Conservation (phyloP, 2,888 invertebrate genomes). For the Lepidonotus clava region DNA sequence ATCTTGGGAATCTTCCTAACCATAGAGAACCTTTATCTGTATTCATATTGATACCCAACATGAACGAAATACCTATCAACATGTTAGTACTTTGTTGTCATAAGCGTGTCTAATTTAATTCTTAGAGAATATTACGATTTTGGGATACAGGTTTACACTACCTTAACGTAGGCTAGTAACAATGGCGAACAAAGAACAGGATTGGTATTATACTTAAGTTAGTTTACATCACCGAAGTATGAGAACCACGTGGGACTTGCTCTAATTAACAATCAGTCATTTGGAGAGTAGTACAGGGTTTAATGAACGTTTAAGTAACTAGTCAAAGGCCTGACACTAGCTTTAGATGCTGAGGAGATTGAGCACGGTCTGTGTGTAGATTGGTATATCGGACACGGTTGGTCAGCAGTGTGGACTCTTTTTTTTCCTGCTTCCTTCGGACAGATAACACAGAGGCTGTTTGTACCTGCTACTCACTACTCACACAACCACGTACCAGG, state of each 20-base stretch:
- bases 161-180: slow-evolving; percentile 4
- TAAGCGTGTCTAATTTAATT: not conserved
- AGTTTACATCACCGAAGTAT: not conserved
- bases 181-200: slow-evolving; percentile 24
- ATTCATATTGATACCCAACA: slow-evolving; percentile 28
- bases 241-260: slow-evolving; percentile 21
- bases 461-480: not conserved
- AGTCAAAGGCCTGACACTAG: not conserved
- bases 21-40: too few species aligned
- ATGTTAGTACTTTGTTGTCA: slow-evolving; percentile 33
- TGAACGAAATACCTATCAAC: slow-evolving; percentile 21
- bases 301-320: not conserved
- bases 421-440: not conserved
- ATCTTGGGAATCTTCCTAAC: not conserved
- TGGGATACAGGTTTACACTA: not conserved
- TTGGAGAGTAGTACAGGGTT: not conserved
- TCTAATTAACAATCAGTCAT: not conserved
- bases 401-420: slow-evolving; percentile 11
- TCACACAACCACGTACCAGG: not conserved
- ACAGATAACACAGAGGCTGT: not conserved
- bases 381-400: not conserved
- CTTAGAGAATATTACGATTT: not conserved
- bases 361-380: slow-evolving; percentile 30
- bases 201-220: not conserved
- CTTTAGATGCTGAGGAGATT: not conserved